Percentiles rank a stretch among this genome's conserved stretches.
These are phyloP conservation scores for Limnephilus rhombicus DNA, from an alignment of 2,888 invertebrate genomes.

Conservation along the genomic window DNA sequence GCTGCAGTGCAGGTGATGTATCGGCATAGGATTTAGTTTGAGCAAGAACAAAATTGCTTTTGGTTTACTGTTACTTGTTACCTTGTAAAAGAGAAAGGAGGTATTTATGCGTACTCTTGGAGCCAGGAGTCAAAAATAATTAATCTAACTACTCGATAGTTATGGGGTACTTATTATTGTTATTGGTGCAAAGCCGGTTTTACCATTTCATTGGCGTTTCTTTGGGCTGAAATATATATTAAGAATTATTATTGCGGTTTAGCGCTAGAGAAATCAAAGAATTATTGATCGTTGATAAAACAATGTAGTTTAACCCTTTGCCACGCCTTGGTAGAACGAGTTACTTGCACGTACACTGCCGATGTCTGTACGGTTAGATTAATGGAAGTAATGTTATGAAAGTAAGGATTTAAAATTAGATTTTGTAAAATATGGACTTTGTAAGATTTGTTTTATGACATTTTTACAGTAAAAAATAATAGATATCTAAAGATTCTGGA, in stretches of 20 bases:
- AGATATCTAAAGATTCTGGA: too few relatives aligned
- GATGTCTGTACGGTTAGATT: neutral
- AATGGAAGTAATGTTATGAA: neutral
- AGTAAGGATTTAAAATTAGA: neutral
- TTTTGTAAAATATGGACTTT: neutral
- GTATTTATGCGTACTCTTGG: constrained; percentile 5
- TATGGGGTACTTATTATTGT: neutral
- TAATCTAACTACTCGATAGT: neutral
- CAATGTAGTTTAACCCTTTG: neutral
- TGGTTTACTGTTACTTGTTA: neutral
- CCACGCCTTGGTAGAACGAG: neutral
- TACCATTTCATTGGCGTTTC: neutral
- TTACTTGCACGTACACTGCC: neutral
- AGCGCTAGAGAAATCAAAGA: neutral
- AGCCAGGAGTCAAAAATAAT: neutral
- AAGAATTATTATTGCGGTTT: neutral
- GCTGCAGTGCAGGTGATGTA: neutral
- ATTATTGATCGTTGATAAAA: neutral
- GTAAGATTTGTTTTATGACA: too few relatives aligned
- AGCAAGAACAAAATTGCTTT: neutral
- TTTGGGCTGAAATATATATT: neutral
- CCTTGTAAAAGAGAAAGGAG: constrained; percentile 47
- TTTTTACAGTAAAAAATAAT: too few relatives aligned
- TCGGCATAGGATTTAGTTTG: neutral
- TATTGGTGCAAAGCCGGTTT: neutral